These are phyloP conservation scores for Volucella inanis DNA, from an alignment of 2,888 invertebrate species.

Conservation along the genomic window DNA sequence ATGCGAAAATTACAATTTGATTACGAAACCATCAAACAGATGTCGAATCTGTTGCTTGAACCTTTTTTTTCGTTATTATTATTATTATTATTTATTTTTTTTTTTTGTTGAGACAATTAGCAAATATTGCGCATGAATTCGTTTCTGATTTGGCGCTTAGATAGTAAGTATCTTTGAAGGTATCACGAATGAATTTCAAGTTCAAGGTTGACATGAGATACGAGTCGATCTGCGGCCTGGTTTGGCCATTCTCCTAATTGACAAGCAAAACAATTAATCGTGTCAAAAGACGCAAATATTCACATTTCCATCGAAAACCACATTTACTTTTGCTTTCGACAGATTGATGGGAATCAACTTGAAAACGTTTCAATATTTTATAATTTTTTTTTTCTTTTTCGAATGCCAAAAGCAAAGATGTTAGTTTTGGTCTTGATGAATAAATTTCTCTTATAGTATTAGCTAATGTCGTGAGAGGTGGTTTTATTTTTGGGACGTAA, in stretches of 20 bases:
- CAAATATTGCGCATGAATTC: slow-evolving; percentile 35
- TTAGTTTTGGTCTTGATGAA: slow-evolving; percentile 41
- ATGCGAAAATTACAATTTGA: slow-evolving; percentile 13
- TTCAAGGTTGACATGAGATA: slow-evolving; percentile 52
- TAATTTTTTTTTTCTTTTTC: neutral
- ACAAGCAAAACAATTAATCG: slow-evolving; percentile 24
- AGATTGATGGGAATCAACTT: neutral
- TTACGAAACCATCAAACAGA: slow-evolving; percentile 24
- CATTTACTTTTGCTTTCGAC: slow-evolving; percentile 30
- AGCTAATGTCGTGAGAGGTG: slow-evolving; percentile 2
- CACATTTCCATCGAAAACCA: neutral
- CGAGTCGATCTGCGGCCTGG: neutral
- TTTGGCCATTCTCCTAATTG: slow-evolving; percentile 42
- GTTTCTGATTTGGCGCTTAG: slow-evolving; percentile 9
- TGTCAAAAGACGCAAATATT: neutral
- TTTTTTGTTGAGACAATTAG: slow-evolving; percentile 16
- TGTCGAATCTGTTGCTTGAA: slow-evolving; percentile 6
- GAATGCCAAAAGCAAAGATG: neutral
- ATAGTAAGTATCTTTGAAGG: neutral
- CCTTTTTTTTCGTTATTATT: too few species aligned
- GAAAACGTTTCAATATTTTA: neutral
- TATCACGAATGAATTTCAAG: slow-evolving; percentile 49
- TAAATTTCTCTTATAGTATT: slow-evolving; percentile 27
- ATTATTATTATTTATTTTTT: neutral
- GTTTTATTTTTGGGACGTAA: slow-evolving; percentile 21